Evolutionary conservation across 2,113 vertebrate genomes (phyloP).

Genomic region (Oreochromis tanganicae): DNA sequence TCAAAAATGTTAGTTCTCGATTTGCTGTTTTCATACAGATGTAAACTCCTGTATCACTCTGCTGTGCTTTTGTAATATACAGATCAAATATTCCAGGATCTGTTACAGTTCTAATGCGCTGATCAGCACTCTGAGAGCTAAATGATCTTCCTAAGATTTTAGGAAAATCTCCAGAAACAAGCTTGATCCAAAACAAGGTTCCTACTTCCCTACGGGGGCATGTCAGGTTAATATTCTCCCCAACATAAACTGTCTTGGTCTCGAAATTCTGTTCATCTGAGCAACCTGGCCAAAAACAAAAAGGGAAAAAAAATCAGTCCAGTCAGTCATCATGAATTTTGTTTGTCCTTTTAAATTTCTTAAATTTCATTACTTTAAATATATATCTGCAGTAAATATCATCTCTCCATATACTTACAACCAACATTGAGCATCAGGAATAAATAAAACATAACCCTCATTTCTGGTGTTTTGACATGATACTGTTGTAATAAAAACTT

Average conservation of each 20-base stretch:
- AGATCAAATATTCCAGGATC: background rate
- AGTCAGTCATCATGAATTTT: background rate
- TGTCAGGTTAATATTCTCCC: background rate
- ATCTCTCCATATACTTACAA: background rate
- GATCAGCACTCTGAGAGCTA: fast-evolving
- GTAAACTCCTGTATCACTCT: constrained; percentile 31
- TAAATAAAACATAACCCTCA: background rate
- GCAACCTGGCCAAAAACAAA: background rate
- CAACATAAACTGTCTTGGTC: background rate
- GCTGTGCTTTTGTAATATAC: background rate
- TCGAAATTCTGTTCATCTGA: background rate
- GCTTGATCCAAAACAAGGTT: background rate
- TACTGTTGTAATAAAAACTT: fast-evolving
- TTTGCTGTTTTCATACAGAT: background rate
- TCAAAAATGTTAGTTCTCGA: background rate
- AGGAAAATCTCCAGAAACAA: background rate
- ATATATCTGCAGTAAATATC: fast-evolving
- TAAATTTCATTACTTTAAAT: background rate
- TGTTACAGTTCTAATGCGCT: background rate
- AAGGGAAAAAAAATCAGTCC: background rate
- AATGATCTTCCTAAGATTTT: background rate
- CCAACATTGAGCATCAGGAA: background rate
- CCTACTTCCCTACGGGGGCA: background rate
- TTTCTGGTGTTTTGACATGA: background rate
- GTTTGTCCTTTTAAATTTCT: background rate